phyloP scores from a whole-genome alignment of 1,140 invertebrate species.

The Drosophila ohnishii region DNA sequence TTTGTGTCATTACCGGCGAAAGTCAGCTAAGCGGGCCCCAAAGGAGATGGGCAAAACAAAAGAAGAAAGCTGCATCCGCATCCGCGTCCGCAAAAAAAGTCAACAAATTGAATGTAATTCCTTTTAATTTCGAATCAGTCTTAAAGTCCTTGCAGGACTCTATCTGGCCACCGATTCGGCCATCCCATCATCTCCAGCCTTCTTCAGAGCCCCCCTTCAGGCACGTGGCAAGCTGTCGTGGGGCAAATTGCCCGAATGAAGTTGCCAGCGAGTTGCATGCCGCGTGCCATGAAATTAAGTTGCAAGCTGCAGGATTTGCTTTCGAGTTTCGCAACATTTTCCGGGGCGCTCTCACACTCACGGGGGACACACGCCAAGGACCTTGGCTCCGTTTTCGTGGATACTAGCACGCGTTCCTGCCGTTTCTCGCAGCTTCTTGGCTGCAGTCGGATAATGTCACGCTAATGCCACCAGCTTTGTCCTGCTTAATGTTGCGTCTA shows the following conservation, averaged over 20 bases:
- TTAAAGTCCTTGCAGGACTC: conserved; percentile 58
- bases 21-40: conserved; percentile 43
- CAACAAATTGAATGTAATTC: conserved; percentile 78
- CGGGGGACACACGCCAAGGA: conserved; percentile 50
- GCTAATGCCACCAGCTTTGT: conserved; percentile 74
- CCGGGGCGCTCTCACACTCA: conserved; percentile 35
- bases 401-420: conserved; percentile 68
- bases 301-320: conserved; percentile 78
- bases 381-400: conserved; percentile 50
- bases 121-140: conserved; percentile 65
- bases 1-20: conserved; percentile 71
- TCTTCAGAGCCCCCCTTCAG: not conserved
- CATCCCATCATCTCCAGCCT: conserved; percentile 17
- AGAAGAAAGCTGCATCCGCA: conserved; percentile 27
- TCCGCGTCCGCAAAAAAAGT: conserved; percentile 51
- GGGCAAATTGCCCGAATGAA: conserved; percentile 77
- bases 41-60: conserved; percentile 28
- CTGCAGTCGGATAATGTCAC: conserved; percentile 73
- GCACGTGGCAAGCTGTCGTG: conserved; percentile 69
- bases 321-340: conserved; percentile 75
- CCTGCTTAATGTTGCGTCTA: conserved; percentile 67
- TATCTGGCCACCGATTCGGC: conserved; percentile 23
- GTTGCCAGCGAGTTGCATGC: conserved; percentile 58
- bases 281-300: conserved; percentile 77
- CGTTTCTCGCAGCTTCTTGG: conserved; percentile 65